Percentiles rank a stretch among this genome's conserved stretches.
Evolutionary conservation across 2,113 vertebrate species (phyloP).

Genomic region (Terrapene triunguis): DNA sequence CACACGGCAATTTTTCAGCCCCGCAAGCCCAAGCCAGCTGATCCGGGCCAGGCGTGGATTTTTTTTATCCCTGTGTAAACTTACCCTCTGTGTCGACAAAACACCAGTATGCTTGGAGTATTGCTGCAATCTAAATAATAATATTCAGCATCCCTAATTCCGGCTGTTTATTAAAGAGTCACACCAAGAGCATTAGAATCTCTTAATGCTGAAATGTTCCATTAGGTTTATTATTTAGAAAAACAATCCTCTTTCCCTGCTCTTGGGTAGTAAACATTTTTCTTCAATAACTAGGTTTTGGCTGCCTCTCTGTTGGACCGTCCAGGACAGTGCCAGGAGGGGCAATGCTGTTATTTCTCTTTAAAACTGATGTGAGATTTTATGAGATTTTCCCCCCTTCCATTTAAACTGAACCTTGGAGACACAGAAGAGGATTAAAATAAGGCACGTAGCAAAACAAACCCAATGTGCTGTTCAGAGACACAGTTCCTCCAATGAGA

Average conservation of each 20-base stretch:
- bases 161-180: neutral
- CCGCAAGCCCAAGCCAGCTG: neutral
- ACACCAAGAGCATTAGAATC: neutral
- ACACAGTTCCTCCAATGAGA: neutral
- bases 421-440: slow-evolving; percentile 50
- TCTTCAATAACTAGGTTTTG: slow-evolving; percentile 65
- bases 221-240: slow-evolving; percentile 62
- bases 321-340: slow-evolving; percentile 44
- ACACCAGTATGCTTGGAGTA: neutral
- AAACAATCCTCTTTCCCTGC: slow-evolving; percentile 36
- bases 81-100: accelerated
- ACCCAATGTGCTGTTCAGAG: slow-evolving; percentile 34
- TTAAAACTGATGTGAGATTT: slow-evolving; percentile 64
- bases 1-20: neutral
- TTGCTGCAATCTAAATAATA: neutral
- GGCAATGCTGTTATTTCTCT: slow-evolving; percentile 60
- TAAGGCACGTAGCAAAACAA: slow-evolving; percentile 50
- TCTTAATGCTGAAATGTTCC: slow-evolving; percentile 19
- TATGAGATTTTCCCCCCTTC: slow-evolving; percentile 45
- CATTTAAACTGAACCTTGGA: slow-evolving; percentile 61
- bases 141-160: accelerated
- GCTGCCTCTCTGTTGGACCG: slow-evolving; percentile 23
- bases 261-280: slow-evolving; percentile 58
- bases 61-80: neutral
- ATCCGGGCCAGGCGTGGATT: accelerated